Evolutionary conservation across 2,888 invertebrate genomes (phyloP).

Genomic region (Rotaria sp.): DNA sequence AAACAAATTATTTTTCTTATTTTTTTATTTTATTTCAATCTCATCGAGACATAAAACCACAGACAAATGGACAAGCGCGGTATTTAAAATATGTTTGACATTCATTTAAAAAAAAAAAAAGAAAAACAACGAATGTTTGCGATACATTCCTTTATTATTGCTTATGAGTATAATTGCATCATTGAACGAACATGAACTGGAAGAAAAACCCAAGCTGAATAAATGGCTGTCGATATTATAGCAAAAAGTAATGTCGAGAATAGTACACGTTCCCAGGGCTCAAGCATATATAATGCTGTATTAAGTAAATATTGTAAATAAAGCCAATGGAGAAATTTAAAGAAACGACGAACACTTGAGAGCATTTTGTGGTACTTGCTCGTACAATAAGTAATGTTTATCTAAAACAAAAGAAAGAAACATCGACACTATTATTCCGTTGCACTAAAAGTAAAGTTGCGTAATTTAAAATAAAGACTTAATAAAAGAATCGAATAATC

Average conservation of each 20-base stretch:
- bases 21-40: not conserved
- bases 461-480: not conserved
- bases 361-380: not conserved
- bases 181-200: conserved; percentile 34
- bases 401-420: not conserved
- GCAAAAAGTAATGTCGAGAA: conserved; percentile 48
- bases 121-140: not conserved
- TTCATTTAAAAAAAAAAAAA: not conserved
- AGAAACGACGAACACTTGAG: conserved; percentile 33
- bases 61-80: not conserved
- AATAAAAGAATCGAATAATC: too few species aligned
- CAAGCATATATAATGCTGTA: conserved; percentile 60
- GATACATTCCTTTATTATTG: not conserved
- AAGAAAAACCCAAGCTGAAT: conserved; percentile 36
- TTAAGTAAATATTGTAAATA: conserved; percentile 59
- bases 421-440: not conserved
- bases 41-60: not conserved
- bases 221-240: conserved; percentile 29
- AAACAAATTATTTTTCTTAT: not conserved
- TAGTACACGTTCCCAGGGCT: conserved; percentile 58
- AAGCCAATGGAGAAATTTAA: conserved; percentile 42
- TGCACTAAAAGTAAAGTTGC: not conserved
- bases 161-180: not conserved
- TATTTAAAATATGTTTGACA: not conserved
- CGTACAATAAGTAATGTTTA: not conserved